phyloP scores from a whole-genome alignment of 2,113 vertebrate species.

The Neoarius graeffei region DNA sequence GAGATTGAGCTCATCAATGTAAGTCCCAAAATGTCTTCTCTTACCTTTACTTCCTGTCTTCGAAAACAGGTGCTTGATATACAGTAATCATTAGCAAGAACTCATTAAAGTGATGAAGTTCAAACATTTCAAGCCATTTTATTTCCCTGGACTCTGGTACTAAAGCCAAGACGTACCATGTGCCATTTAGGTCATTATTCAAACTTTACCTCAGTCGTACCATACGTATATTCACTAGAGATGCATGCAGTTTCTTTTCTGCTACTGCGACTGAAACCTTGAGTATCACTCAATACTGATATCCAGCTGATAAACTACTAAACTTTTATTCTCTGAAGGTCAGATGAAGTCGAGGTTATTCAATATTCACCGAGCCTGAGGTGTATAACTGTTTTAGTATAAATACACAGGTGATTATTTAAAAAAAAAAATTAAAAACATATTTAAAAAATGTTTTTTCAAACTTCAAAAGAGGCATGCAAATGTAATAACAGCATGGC shows the following conservation, averaged over 20 bases:
- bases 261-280: neutral
- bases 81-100: no score
- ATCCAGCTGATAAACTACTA: neutral
- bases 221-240: neutral
- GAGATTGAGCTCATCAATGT: constrained; percentile 98
- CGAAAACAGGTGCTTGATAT: neutral
- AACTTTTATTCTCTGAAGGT: no score
- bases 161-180: neutral
- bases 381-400: no score
- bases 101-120: neutral
- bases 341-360: no score
- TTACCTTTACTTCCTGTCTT: neutral
- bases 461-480: no score
- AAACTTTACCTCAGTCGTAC: no score
- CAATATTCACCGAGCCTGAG: no score
- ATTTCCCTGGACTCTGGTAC: neutral
- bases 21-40: constrained; percentile 64
- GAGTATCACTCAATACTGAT: neutral
- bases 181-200: no score
- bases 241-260: neutral
- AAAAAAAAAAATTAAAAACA: no score
- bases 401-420: no score
- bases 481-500: no score
- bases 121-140: neutral
- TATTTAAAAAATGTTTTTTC: no score